Conservation (phyloP, 2,797 vertebrate species). For the Mus spretus region DNA sequence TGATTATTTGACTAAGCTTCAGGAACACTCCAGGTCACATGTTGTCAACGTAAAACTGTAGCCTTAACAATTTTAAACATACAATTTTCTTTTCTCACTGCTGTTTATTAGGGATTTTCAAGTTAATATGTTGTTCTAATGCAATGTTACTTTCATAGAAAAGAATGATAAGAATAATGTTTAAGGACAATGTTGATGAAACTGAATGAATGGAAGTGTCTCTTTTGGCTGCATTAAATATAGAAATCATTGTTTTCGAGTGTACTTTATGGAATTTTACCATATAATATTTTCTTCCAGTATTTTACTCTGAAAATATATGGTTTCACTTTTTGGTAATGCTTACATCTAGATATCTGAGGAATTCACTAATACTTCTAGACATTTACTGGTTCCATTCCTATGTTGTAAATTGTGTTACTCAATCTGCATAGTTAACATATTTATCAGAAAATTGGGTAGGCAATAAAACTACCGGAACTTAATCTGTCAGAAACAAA, state of each 20-base stretch:
- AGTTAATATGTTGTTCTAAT: slow-evolving; percentile 49
- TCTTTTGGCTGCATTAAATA: slow-evolving; percentile 31
- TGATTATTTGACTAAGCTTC: slow-evolving; percentile 61
- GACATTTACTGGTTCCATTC: slow-evolving; percentile 38
- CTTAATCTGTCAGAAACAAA: slow-evolving; percentile 44
- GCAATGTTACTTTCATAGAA: slow-evolving; percentile 49
- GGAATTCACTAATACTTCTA: slow-evolving; percentile 68
- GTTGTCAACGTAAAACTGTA: slow-evolving; percentile 43
- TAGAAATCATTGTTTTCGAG: slow-evolving; percentile 65
- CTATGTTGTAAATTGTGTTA: slow-evolving; percentile 69
- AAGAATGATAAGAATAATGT: slow-evolving; percentile 59
- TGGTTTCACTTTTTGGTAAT: slow-evolving; percentile 13
- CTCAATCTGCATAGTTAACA: slow-evolving; percentile 48
- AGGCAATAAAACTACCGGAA: slow-evolving; percentile 50
- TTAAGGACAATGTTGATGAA: slow-evolving; percentile 63
- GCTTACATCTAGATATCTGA: slow-evolving; percentile 50
- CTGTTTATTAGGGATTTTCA: slow-evolving; percentile 38
- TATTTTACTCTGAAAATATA: slow-evolving; percentile 61
- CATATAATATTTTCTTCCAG: slow-evolving; percentile 17
- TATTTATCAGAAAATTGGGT: slow-evolving; percentile 45
- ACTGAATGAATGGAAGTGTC: slow-evolving; percentile 11
- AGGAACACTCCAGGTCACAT: slow-evolving; percentile 14
- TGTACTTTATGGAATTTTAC: slow-evolving; percentile 59
- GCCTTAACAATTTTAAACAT: slow-evolving; percentile 59
- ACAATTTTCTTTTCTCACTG: slow-evolving; percentile 48